Conservation (phyloP, 2,797 vertebrate genomes). For the Aldrovandia affinis region DNA sequence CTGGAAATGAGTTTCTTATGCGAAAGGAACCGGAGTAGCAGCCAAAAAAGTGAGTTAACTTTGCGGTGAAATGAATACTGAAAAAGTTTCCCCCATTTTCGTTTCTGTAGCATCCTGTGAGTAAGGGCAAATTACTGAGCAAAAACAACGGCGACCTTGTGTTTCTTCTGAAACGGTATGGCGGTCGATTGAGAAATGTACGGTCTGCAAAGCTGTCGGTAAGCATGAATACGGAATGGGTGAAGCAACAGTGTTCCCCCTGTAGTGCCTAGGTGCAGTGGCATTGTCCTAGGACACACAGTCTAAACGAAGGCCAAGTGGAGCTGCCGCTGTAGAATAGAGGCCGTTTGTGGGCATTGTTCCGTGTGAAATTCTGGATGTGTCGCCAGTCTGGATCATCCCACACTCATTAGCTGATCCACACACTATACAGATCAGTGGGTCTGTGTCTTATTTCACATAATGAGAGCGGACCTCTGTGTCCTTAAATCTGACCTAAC, state of each 20-base stretch:
- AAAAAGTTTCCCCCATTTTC: neutral
- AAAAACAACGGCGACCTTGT: neutral
- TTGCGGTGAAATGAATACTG: neutral
- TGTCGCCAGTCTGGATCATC: too few species aligned
- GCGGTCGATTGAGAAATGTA: neutral
- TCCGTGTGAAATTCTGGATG: too few species aligned
- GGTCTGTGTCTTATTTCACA: too few species aligned
- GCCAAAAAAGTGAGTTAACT: neutral
- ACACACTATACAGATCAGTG: too few species aligned
- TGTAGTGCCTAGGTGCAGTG: neutral
- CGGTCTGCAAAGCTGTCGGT: neutral
- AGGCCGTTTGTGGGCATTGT: too few species aligned
- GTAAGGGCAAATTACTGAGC: neutral
- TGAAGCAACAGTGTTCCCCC: too few species aligned
- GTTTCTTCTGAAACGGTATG: neutral
- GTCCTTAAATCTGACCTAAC: too few species aligned
- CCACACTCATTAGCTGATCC: too few species aligned
- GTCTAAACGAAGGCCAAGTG: too few species aligned
- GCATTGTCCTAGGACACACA: neutral
- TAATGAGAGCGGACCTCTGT: too few species aligned
- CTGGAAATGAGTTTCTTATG: neutral
- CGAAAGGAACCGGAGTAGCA: neutral
- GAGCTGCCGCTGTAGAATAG: too few species aligned
- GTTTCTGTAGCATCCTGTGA: neutral
- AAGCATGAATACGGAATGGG: too few species aligned